These are phyloP conservation scores for Neuroterus valhalla DNA, from an alignment of 1,140 invertebrate genomes.

Conservation along the genomic window DNA sequence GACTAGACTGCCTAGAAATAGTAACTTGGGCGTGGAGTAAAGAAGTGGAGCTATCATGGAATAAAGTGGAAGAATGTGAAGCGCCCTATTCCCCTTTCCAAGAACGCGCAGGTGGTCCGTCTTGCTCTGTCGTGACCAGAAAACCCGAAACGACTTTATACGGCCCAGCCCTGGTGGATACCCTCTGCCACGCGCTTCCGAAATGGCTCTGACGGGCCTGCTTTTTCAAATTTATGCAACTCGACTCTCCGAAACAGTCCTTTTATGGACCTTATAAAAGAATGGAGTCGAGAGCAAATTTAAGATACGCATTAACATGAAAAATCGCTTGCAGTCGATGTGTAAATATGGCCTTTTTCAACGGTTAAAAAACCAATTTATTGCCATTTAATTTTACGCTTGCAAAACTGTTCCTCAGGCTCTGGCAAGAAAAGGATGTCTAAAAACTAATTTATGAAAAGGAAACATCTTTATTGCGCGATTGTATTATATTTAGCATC, in stretches of 20 bases:
- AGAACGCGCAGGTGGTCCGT: conserved; percentile 59
- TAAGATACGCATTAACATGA: conserved; percentile 28
- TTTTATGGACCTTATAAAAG: conserved; percentile 30
- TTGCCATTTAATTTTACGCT: conserved; percentile 17
- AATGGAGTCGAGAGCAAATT: conserved; percentile 27
- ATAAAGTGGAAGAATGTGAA: conserved; percentile 55
- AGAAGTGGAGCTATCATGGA: conserved; percentile 45
- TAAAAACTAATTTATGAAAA: conserved; percentile 6
- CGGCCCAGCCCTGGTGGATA: conserved; percentile 35
- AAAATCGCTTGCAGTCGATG: conserved; percentile 26
- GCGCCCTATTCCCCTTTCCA: conserved; percentile 58
- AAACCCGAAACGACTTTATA: conserved; percentile 57
- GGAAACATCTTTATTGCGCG: conserved; percentile 4
- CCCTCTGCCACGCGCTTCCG: conserved; percentile 24
- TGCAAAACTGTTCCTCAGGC: conserved; percentile 6
- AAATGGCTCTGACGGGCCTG: conserved; percentile 28
- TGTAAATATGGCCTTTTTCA: conserved; percentile 16
- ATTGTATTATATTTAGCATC: not conserved
- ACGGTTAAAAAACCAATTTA: conserved; percentile 6
- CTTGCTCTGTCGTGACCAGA: conserved; percentile 44
- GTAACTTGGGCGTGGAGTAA: conserved; percentile 53
- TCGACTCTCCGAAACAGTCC: conserved; percentile 17
- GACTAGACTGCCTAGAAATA: conserved; percentile 54
- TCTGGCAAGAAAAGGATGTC: not conserved
- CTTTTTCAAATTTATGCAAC: conserved; percentile 31